Base-by-base conservation (phyloP, 1,140 invertebrate species). In the Panonychus citri region DNA sequence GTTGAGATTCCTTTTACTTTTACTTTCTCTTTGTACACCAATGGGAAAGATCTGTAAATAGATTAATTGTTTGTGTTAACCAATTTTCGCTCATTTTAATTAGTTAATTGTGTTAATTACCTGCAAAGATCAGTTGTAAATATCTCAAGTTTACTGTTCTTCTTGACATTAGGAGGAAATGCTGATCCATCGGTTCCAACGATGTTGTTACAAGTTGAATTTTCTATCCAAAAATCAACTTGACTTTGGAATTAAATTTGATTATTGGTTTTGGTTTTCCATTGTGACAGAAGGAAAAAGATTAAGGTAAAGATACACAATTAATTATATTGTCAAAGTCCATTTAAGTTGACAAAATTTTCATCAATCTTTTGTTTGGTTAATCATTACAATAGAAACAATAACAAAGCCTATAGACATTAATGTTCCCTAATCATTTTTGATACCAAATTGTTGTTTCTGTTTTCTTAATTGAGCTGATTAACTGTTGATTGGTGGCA, bases 111-210 rank as follows among this genome's bases (percentile, higher is more conserved):
- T 34, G 12, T 52, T 2, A 46, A 5, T 5, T 27, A 52, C 50
- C 50, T 54, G 62, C 66, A 67, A 27, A 67, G 51, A 25, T 68
- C 66, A 12, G 65, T 49, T 17, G 54, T 56, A 58, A 68, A 67
- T 10, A 67, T 55, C 17, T 59, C 51, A 13, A 68, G 52, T 24
- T 57, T 61, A 24, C 68, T 57, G 13, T 58, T 50, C 60, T 62
- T 67, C 40, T 51, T 34, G 17, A 69, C 26, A 42, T 57, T 57
- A 12, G 67, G 66, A 10, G 55, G 37, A 53, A 68, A 66, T 24
- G 61, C 55, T n/a, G 57, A 58, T 15, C 66, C 66, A 55, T 67
- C 66, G 25, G 65, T 66, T 40, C 65, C 67, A 42, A 62, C 59
- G 48, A 69, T 68, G 50, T 53, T 58, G 24, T 63, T 63, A 53